Base-by-base conservation (phyloP, 2,888 invertebrate species). In the Leptopterna dolabrata region DNA sequence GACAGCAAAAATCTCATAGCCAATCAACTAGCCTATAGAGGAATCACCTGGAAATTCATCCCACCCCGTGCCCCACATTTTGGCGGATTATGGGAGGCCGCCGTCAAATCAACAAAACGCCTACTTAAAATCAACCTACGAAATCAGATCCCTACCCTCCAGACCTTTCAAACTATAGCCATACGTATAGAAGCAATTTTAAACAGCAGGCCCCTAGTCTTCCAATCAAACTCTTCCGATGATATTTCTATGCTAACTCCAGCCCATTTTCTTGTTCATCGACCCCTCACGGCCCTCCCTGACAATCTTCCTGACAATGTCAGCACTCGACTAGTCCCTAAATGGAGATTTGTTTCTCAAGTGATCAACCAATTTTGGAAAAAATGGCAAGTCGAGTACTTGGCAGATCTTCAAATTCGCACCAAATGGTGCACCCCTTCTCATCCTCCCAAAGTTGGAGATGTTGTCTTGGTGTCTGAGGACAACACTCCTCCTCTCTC, bases 61-160 rank as follows among this genome's bases (percentile, higher is more conserved):
- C 19, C 70, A 7, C 71, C 71, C 2, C 11, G 24, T 30, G 70
- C 71, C 0, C 84, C 71, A 1, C 71, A 84, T 29, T 70, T 70
- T 41, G 84, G 85, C 3, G 85, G 85, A 4, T 4, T 85, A 0
- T 85, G 76, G 73, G 85, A 85, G 45, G 85, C 85, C 1, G 84
- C 71, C 2, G 63, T 84, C 0, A 84, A 84, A 43, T 84, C 84
- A 6, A 24, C 71, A 0, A 84, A 84, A 24, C 24, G 41, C 9
- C 73, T 71, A 13, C 41, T 84, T 7, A 24, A 19, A 9, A n/a
- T 51, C n/a, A 63, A 29, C 36, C 13, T 82, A n/a, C 55, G 82
- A 11, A 19, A 51, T 55, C 82, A 55, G 55, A 63, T 16, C 13
- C 55, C 36, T 30, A 82, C 63, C 41, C 55, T 82, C 2, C 55